Evolutionary conservation across 2,888 invertebrate species (phyloP), one percentile per base, ranked within the genome.

Genomic region (Orchesellides sinensis): DNA sequence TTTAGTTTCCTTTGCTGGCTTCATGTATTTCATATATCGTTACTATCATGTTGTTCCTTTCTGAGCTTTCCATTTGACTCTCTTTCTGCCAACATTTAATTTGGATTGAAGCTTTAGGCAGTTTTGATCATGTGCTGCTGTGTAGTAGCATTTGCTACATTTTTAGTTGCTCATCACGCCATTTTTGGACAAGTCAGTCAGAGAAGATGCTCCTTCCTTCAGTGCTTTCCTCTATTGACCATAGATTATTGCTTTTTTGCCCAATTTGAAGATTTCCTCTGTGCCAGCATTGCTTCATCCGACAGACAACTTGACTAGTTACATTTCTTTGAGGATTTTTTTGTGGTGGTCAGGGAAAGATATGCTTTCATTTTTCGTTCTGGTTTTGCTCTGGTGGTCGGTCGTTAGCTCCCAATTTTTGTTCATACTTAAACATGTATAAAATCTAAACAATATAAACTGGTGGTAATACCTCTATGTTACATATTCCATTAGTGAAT

Each of bases 71-170:
- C 25, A 14, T 14, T 10, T 56, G 17, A 4, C 10, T 52, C 52
- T 52, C 52, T 21, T 21, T 35, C 35, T 35, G 49, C 56, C 1
- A 56, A n/a, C 56, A n/a, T 56, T 56, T 56, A 56, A 56, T 56
- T 56, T 56, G 56, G 56, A 56, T 56, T 56, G 56, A 27, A 27
- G 25, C 56, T 56, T 3, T 8, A 56, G 56, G 56, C 56, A 27
- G 14, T 25, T 8, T 19, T 56, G 23, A n/a, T n/a, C n/a, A n/a
- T n/a, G n/a, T n/a, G n/a, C n/a, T n/a, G n/a, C n/a, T n/a, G n/a
- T n/a, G n/a, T n/a, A n/a, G n/a, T n/a, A n/a, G n/a, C n/a, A n/a
- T n/a, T n/a, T n/a, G n/a, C n/a, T n/a, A n/a, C n/a, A n/a, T n/a
- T n/a, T n/a, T n/a, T n/a, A n/a, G n/a, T n/a, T n/a, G n/a, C n/a